Evolutionary conservation across 2,888 invertebrate species (phyloP), one percentile per base, ranked within the genome.

Genomic region (Tortrix viridana): DNA sequence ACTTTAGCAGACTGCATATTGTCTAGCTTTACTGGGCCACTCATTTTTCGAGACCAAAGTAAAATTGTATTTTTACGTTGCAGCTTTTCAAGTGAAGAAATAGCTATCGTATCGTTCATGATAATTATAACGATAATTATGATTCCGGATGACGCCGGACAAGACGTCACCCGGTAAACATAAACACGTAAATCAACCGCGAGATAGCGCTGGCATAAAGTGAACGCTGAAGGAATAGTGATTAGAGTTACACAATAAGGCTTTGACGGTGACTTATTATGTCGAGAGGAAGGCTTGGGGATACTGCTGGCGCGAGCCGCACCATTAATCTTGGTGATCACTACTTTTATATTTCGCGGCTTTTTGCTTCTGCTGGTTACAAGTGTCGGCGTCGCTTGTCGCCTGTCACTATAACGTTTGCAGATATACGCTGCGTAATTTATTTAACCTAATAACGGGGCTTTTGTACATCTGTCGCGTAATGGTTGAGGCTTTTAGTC

Each of bases 281-380:
- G 64, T 70, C 61, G 71, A 71, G 60, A 71, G 68, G 71, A 71
- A 72, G 68, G 71, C 72, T 73, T 68, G 56, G 67, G 68, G 67
- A 53, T 71, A 75, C 69, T 69, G 74, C 69, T 70, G 67, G 69
- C 69, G 67, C 61, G 63, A 69, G 19, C 60, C 57, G 19, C 50
- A 52, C 68, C 77, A 82, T 82, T 78, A 80, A 79, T 81, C 80
- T 76, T 74, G 60, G 56, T 53, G 63, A 63, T 63, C 63, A 63
- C 63, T 58, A 63, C 63, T 63, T 58, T 63, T 63, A 63, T 63
- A 63, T 63, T 58, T 57, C 41, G 47, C 43, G 46, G 52, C 52
- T 57, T 62, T 63, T 55, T 58, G 47, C 47, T 37, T 48, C 41
- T 16, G 46, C 44, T 23, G 53, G 63, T 48, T 48, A 63, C 63